Conservation (phyloP, 2,113 vertebrate species). For the Podilymbus podiceps region DNA sequence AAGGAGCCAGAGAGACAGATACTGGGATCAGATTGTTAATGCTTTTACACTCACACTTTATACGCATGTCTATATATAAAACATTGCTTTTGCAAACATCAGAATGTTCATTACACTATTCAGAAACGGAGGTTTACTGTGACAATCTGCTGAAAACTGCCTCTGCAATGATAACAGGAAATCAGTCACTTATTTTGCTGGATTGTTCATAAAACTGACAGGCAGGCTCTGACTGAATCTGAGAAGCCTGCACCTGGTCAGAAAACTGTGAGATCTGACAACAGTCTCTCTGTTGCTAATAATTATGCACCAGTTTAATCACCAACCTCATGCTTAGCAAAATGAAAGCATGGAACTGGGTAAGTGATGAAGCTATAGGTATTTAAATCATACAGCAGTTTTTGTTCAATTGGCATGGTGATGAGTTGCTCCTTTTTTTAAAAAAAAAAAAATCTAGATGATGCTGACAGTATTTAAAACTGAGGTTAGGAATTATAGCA, state of each 20-base stretch:
- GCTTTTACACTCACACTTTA: conserved; percentile 46
- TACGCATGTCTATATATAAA: conserved; percentile 27
- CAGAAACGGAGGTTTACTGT: conserved; percentile 68
- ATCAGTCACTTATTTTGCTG: conserved; percentile 79
- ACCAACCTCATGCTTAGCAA: conserved; percentile 73
- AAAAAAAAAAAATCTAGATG: conserved; percentile 63
- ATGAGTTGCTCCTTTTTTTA: conserved; percentile 68
- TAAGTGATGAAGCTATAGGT: conserved; percentile 79
- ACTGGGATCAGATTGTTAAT: not conserved
- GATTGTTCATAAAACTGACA: conserved; percentile 76
- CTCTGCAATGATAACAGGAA: conserved; percentile 72
- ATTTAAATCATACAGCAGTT: conserved; percentile 79
- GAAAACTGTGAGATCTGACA: conserved; percentile 75
- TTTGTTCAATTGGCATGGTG: conserved; percentile 74
- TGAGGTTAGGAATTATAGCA: conserved; percentile 71
- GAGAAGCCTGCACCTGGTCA: conserved; percentile 81
- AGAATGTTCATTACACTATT: conserved; percentile 73
- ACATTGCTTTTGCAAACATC: conserved; percentile 55
- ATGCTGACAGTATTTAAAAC: conserved; percentile 73
- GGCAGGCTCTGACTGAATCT: conserved; percentile 60
- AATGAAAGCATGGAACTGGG: conserved; percentile 72
- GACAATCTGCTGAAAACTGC: conserved; percentile 73
- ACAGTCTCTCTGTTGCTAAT: conserved; percentile 75
- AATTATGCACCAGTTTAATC: conserved; percentile 79
- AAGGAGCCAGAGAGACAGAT: not conserved